phyloP scores from a whole-genome alignment of 1,140 invertebrate species.

The Macrotrachela quadricornifera region DNA sequence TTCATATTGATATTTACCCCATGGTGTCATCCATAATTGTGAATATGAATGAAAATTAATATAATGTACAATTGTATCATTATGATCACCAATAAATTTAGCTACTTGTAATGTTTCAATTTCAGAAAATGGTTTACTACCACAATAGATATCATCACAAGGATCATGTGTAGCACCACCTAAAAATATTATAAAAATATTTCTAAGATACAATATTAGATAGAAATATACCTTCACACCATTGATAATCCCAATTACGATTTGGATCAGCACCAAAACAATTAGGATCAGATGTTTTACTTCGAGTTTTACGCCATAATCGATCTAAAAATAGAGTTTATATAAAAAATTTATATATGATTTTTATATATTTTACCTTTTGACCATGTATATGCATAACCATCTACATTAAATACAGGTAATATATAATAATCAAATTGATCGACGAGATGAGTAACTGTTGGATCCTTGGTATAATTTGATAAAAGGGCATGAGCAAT shows the following conservation, averaged over 20 bases:
- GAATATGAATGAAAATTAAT: conserved; percentile 23
- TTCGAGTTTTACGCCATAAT: conserved; percentile 28
- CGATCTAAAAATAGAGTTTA: conserved; percentile 13
- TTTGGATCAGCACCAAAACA: conserved; percentile 29
- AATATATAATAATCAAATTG: conserved; percentile 29
- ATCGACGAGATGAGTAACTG: conserved; percentile 15
- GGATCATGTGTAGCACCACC: conserved; percentile 59
- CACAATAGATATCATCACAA: conserved; percentile 70
- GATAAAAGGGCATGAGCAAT: conserved; percentile 1
- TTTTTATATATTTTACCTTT: too few species aligned
- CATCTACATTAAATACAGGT: conserved; percentile 32
- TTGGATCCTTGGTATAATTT: conserved; percentile 4
- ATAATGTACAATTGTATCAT: conserved; percentile 12
- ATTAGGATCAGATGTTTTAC: conserved; percentile 9
- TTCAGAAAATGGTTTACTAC: conserved; percentile 66
- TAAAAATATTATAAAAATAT: conserved; percentile 19
- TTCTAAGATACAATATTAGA: background rate
- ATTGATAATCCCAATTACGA: conserved; percentile 28
- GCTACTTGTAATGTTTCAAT: conserved; percentile 52
- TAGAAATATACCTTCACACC: conserved; percentile 16
- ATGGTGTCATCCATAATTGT: conserved; percentile 18
- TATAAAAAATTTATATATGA: too few species aligned
- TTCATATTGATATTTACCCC: background rate
- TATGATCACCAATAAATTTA: conserved; percentile 14
- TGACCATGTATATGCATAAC: conserved; percentile 5